Conservation (phyloP, 1,140 invertebrate species). For the Cyphomyrmex costatus region DNA sequence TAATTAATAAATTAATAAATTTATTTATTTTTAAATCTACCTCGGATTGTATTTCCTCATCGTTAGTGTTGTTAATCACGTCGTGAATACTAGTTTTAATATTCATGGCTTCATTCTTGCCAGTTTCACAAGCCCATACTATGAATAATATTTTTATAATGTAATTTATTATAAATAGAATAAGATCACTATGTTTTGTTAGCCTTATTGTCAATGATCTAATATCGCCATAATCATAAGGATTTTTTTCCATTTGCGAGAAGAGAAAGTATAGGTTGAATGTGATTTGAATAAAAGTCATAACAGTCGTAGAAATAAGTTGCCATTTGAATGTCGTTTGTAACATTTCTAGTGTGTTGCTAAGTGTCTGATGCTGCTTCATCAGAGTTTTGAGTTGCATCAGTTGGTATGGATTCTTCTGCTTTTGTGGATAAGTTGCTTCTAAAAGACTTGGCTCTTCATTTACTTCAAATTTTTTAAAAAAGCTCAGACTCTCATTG, state of each 20-base stretch:
- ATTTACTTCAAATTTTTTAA: background rate
- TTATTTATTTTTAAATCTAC: slow-evolving; percentile 64
- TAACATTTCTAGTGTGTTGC: slow-evolving; percentile 4
- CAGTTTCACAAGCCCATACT: slow-evolving; percentile 77
- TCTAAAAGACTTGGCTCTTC: background rate
- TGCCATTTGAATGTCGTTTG: slow-evolving; percentile 2
- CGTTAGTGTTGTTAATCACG: slow-evolving; percentile 68
- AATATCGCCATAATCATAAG: no score
- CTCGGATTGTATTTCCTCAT: slow-evolving; percentile 80
- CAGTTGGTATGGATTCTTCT: background rate
- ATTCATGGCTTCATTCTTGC: slow-evolving; percentile 72
- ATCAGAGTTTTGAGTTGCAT: background rate
- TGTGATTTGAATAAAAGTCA: background rate
- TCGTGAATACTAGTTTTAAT: slow-evolving; percentile 78
- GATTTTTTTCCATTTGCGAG: slow-evolving; percentile 1
- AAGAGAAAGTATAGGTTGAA: slow-evolving; percentile 79
- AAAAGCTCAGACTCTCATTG: background rate
- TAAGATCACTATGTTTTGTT: no score
- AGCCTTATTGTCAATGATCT: no score
- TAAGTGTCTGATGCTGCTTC: background rate
- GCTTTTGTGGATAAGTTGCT: no score
- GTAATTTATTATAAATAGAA: slow-evolving; percentile 64
- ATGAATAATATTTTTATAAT: slow-evolving; percentile 74
- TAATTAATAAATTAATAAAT: background rate
- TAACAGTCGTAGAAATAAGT: background rate